These are phyloP conservation scores for Castor canadensis DNA, from an alignment of 2,113 vertebrate species.

Conservation along the genomic window DNA sequence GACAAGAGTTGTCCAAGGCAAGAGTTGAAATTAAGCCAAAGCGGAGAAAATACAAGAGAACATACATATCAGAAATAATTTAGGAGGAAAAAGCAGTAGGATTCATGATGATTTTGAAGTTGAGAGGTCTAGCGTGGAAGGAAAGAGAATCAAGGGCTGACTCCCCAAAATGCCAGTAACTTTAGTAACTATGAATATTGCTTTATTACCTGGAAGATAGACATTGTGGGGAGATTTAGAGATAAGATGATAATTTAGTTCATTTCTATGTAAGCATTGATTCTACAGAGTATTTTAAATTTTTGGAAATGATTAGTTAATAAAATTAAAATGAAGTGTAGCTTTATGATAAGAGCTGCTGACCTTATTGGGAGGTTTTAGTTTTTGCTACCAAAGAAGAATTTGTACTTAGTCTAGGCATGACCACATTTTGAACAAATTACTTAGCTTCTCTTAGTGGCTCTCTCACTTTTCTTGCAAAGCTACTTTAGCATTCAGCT, in stretches of 20 bases:
- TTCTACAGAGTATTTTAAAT: not conserved
- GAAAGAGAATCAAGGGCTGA: not conserved
- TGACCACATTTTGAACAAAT: slow-evolving; percentile 6
- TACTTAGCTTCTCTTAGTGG: not conserved
- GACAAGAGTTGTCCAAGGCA: not conserved
- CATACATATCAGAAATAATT: not conserved
- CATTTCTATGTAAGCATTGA: not conserved
- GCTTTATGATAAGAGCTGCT: not conserved
- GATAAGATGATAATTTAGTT: not conserved
- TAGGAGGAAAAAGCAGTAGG: not conserved
- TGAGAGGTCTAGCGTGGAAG: not conserved
- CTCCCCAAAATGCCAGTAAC: not conserved
- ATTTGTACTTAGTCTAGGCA: not conserved
- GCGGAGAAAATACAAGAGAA: not conserved
- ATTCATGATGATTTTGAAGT: not conserved
- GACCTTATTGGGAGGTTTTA: not conserved
- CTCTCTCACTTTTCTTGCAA: slow-evolving; percentile 28
- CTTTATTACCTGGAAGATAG: not conserved
- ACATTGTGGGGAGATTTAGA: not conserved
- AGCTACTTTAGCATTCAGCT: not conserved
- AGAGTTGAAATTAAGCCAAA: not conserved
- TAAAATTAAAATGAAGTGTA: slow-evolving; percentile 28
- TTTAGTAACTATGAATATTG: not conserved
- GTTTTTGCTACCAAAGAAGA: not conserved
- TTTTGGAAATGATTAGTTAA: slow-evolving; percentile 30